Evolutionary conservation across 92 coral and sea anemone species (phyloP).

Genomic region (Chrysogorgia sp.): DNA sequence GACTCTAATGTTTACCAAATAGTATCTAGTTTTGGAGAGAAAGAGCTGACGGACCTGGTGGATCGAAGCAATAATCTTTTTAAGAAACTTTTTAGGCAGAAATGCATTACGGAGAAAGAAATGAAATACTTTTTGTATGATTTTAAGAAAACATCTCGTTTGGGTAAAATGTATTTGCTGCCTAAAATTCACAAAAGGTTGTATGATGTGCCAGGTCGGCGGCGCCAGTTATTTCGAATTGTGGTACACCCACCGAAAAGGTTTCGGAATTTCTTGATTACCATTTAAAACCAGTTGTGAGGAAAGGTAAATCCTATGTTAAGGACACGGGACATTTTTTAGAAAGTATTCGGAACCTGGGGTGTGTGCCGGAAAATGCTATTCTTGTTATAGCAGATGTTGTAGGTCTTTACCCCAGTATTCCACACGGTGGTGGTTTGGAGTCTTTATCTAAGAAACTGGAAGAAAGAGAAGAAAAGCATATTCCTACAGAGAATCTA

Average conservation of each 20-base stretch:
- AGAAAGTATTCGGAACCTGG: background rate
- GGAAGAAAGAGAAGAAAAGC: background rate
- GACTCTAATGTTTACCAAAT: too few relatives aligned
- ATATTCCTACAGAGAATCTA: background rate
- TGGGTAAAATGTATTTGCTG: too few relatives aligned
- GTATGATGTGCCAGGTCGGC: background rate
- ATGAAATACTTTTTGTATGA: too few relatives aligned
- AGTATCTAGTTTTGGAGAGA: too few relatives aligned
- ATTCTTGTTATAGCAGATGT: slow-evolving; percentile 6
- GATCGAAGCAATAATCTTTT: too few relatives aligned
- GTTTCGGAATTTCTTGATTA: slow-evolving; percentile 18
- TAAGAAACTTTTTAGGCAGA: too few relatives aligned
- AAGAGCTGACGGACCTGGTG: too few relatives aligned
- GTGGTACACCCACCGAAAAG: slow-evolving; percentile 4
- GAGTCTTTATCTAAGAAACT: background rate
- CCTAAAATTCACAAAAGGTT: too few relatives aligned
- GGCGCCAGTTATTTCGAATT: slow-evolving; percentile 27
- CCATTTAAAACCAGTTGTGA: slow-evolving; percentile 3
- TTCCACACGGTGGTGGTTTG: background rate
- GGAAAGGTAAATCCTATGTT: background rate
- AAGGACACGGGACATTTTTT: slow-evolving; percentile 2
- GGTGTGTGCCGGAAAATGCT: background rate
- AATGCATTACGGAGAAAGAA: too few relatives aligned
- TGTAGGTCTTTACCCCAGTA: slow-evolving; percentile 6
- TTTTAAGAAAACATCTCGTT: too few relatives aligned